These are phyloP conservation scores for Pangasius djambal DNA, from an alignment of 2,797 vertebrate species.

Conservation along the genomic window DNA sequence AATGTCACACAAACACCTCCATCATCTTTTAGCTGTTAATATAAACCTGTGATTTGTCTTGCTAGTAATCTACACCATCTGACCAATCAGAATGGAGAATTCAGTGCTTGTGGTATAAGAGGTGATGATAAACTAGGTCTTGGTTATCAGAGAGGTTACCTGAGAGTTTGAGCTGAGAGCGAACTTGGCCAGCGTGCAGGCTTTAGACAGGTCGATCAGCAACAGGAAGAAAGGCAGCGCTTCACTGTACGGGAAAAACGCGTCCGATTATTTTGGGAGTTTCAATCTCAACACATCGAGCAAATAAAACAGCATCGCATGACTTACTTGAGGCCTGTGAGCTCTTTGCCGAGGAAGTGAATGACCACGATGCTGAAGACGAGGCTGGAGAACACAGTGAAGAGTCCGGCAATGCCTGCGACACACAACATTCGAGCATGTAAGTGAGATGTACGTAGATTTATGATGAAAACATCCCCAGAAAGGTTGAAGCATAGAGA, in stretches of 20 bases:
- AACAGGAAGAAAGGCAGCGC: constrained; percentile 95
- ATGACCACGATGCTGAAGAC: constrained; percentile 97
- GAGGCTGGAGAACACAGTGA: constrained; percentile 98
- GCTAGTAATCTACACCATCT: background rate
- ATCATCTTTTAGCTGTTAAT: background rate
- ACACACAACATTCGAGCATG: background rate
- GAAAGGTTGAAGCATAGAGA: background rate
- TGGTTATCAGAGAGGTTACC: constrained; percentile 67
- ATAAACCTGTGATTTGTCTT: background rate
- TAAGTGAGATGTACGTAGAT: background rate
- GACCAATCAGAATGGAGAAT: background rate
- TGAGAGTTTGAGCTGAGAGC: constrained; percentile 95
- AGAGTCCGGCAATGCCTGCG: constrained; percentile 93
- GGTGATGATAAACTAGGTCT: background rate
- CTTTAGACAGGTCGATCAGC: constrained; percentile 94
- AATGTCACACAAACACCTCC: too few species aligned
- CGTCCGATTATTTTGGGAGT: fast-evolving
- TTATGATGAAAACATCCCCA: background rate
- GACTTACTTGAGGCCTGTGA: constrained; percentile 90
- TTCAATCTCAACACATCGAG: constrained; percentile 22
- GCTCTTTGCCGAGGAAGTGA: constrained; percentile 94
- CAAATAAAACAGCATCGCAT: constrained; percentile 11
- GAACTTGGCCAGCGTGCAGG: constrained; percentile 93
- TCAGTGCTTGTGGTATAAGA: background rate
- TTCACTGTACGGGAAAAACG: constrained; percentile 74